Percentiles rank a stretch among this genome's conserved stretches.
Evolutionary conservation across 2,888 invertebrate genomes (phyloP).

Genomic region (Nomada hirtipes): DNA sequence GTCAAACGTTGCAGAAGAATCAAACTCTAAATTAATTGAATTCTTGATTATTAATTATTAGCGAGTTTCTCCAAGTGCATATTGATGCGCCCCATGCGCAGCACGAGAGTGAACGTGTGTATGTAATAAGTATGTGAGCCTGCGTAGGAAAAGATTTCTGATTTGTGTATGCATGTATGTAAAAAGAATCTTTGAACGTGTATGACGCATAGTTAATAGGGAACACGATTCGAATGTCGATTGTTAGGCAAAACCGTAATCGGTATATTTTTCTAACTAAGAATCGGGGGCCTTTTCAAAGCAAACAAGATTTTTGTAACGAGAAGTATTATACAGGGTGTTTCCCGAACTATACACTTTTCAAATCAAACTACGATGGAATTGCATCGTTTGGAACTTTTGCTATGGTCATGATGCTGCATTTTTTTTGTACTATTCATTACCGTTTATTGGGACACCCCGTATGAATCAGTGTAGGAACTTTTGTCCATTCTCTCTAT

Average conservation of each 20-base stretch:
- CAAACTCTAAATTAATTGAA: slow-evolving; percentile 49
- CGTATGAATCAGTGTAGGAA: slow-evolving; percentile 40
- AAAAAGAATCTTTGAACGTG: slow-evolving; percentile 20
- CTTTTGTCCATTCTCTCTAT: slow-evolving; percentile 73
- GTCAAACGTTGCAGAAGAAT: slow-evolving; percentile 33
- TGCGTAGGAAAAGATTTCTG: not conserved
- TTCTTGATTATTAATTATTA: slow-evolving; percentile 37
- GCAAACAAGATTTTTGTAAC: slow-evolving; percentile 36
- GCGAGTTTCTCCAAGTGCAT: slow-evolving; percentile 32
- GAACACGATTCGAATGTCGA: slow-evolving; percentile 32
- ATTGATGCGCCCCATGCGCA: not conserved
- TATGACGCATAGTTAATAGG: slow-evolving; percentile 24
- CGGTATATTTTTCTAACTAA: slow-evolving; percentile 59
- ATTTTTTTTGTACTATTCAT: slow-evolving; percentile 29
- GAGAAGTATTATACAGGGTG: slow-evolving; percentile 38
- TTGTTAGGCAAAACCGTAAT: slow-evolving; percentile 21
- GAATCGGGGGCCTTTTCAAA: slow-evolving; percentile 33
- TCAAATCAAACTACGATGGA: slow-evolving; percentile 13
- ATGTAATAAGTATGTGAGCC: not conserved
- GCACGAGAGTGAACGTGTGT: not conserved
- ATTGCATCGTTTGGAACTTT: slow-evolving; percentile 23
- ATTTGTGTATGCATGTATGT: slow-evolving; percentile 5
- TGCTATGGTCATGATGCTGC: slow-evolving; percentile 17
- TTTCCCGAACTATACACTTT: slow-evolving; percentile 20
- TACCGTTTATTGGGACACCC: slow-evolving; percentile 20